Percentiles rank a stretch among this genome's conserved stretches.
Conservation (phyloP, 2,113 vertebrate genomes). For the Neodontobutis hainanensis region DNA sequence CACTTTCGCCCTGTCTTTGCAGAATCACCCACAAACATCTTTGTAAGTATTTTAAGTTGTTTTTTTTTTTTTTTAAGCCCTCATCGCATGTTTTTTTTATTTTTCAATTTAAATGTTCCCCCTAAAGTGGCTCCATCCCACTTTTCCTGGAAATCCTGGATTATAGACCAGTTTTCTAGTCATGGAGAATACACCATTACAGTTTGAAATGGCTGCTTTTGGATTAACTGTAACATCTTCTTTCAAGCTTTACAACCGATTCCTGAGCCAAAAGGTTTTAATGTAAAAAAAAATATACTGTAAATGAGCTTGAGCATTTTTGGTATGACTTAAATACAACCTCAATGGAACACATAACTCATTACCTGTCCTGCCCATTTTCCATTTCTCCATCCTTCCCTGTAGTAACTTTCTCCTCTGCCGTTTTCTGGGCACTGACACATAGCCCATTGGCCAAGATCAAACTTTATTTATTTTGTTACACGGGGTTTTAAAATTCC, state of each 20-base stretch:
- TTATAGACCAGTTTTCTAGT: too few species aligned
- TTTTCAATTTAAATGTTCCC: constrained; percentile 5
- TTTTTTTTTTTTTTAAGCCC: neutral
- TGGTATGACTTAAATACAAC: too few species aligned
- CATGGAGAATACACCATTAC: too few species aligned
- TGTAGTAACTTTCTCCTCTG: constrained; percentile 8
- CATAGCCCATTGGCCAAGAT: neutral
- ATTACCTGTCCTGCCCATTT: constrained; percentile 6
- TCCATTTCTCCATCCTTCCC: constrained; percentile 28
- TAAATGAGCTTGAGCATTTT: too few species aligned
- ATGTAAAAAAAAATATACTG: too few species aligned
- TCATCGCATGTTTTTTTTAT: constrained; percentile 26
- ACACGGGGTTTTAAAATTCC: constrained; percentile 16
- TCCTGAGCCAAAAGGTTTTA: too few species aligned
- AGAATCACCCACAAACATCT: constrained; percentile 32
- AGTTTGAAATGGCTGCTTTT: too few species aligned
- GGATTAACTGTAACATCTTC: too few species aligned
- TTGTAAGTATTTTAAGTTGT: neutral
- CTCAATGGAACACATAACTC: too few species aligned
- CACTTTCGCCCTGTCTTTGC: constrained; percentile 28
- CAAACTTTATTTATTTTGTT: constrained; percentile 13
- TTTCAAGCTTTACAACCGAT: too few species aligned
- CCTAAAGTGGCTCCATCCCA: too few species aligned
- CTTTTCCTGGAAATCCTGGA: too few species aligned
- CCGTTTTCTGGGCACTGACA: constrained; percentile 2